A percentile compares a stretch with the other conserved stretches of the same genome.
Evolutionary conservation across 2,888 invertebrate genomes (phyloP).

Genomic region (Chesias legatella): DNA sequence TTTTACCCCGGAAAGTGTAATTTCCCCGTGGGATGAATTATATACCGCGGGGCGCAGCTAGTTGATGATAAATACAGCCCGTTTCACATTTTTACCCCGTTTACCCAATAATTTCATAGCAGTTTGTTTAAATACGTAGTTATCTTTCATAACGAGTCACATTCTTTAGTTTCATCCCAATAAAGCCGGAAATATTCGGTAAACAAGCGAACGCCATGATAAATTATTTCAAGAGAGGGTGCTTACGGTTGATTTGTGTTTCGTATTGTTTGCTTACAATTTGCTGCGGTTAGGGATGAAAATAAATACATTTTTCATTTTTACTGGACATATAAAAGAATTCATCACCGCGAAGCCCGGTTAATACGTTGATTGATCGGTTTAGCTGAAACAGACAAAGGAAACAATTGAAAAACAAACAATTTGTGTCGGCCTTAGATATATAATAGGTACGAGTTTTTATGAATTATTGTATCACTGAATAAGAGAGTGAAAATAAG

Average conservation of each 20-base stretch:
- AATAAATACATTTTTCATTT: constrained; percentile 16
- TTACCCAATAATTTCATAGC: too few species aligned
- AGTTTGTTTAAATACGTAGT: not conserved
- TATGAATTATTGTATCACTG: too few species aligned
- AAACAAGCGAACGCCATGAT: constrained; percentile 25
- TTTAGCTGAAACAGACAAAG: constrained; percentile 5
- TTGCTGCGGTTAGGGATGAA: constrained; percentile 12
- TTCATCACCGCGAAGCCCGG: constrained; percentile 3
- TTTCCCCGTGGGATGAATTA: too few species aligned
- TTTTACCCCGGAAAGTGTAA: too few species aligned
- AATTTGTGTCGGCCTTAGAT: too few species aligned
- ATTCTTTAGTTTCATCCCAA: constrained; percentile 23
- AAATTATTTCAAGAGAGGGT: constrained; percentile 28
- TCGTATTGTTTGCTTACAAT: constrained; percentile 23
- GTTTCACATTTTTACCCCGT: too few species aligned
- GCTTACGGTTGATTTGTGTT: constrained; percentile 31
- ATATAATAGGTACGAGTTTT: too few species aligned
- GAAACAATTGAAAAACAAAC: not conserved
- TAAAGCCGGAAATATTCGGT: constrained; percentile 27
- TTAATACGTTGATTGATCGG: constrained; percentile 15
- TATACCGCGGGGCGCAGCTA: too few species aligned
- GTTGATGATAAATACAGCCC: too few species aligned
- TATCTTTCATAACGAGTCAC: constrained; percentile 13
- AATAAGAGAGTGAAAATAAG: too few species aligned
- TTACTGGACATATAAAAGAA: constrained; percentile 1